Evolutionary conservation across 2,797 vertebrate species (phyloP).

Genomic region (Cygnus olor): DNA sequence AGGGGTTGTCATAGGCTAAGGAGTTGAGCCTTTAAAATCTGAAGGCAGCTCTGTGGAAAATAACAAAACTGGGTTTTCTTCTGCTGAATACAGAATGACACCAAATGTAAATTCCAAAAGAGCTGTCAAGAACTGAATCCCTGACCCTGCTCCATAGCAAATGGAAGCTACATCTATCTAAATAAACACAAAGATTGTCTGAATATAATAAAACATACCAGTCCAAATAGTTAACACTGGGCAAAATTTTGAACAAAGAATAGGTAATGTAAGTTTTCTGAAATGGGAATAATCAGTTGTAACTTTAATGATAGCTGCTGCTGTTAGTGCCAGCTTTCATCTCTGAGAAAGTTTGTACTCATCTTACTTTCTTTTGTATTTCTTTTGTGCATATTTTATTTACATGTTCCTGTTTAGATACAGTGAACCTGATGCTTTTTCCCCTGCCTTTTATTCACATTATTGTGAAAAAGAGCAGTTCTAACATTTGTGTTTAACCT

Average conservation of each 20-base stretch:
- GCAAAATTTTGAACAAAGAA: not conserved
- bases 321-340: not conserved
- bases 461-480: not conserved
- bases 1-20: not conserved
- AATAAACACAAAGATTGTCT: not conserved
- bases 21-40: not conserved
- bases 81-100: not conserved
- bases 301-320: not conserved
- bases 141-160: not conserved
- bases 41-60: not conserved
- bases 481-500: not conserved
- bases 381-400: not conserved
- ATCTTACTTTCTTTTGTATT: not conserved
- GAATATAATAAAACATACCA: not conserved
- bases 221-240: not conserved
- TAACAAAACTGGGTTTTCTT: not conserved
- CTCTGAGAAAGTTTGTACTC: not conserved
- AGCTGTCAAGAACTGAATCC: not conserved
- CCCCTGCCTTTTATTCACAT: not conserved
- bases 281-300: not conserved
- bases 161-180: not conserved
- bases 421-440: not conserved
- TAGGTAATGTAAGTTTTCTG: not conserved
- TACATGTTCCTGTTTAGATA: not conserved
- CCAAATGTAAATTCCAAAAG: not conserved